A percentile compares a stretch with the other conserved stretches of the same genome.
phyloP scores from a whole-genome alignment of 2,888 invertebrate species.

The Harpalus rubripes region DNA sequence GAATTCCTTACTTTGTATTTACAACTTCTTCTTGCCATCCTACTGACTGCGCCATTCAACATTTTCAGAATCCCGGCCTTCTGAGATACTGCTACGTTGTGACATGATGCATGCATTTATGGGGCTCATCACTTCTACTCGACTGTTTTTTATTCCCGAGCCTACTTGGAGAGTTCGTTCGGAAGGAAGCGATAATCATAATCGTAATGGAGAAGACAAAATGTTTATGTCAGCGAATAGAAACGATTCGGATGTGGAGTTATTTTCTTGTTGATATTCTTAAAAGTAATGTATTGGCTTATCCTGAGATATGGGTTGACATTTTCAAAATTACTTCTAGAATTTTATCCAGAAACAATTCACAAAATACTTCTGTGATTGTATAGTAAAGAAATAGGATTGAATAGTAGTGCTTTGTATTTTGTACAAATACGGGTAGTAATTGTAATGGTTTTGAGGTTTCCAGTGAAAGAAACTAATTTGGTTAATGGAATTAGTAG shows the following conservation, averaged over 20 bases:
- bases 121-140: slow-evolving; percentile 56
- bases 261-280: slow-evolving; percentile 27
- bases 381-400: neutral
- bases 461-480: too few species aligned
- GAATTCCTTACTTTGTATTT: neutral
- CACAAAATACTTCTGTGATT: neutral
- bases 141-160: slow-evolving; percentile 47
- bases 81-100: slow-evolving; percentile 24
- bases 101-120: slow-evolving; percentile 49
- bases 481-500: too few species aligned
- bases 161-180: slow-evolving; percentile 43
- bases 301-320: slow-evolving; percentile 1
- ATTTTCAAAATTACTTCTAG: neutral
- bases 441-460: too few species aligned
- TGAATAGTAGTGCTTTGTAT: neutral
- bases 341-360: neutral
- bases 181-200: slow-evolving; percentile 60
- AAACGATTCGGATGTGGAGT: slow-evolving; percentile 27
- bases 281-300: slow-evolving; percentile 9
- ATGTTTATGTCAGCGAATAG: slow-evolving; percentile 29
- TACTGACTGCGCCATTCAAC: neutral
- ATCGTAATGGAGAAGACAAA: slow-evolving; percentile 24
- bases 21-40: neutral
- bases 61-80: slow-evolving; percentile 10
- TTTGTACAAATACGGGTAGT: neutral